phyloP scores from a whole-genome alignment of 2,888 invertebrate species.

The Gymnocheta viridis region DNA sequence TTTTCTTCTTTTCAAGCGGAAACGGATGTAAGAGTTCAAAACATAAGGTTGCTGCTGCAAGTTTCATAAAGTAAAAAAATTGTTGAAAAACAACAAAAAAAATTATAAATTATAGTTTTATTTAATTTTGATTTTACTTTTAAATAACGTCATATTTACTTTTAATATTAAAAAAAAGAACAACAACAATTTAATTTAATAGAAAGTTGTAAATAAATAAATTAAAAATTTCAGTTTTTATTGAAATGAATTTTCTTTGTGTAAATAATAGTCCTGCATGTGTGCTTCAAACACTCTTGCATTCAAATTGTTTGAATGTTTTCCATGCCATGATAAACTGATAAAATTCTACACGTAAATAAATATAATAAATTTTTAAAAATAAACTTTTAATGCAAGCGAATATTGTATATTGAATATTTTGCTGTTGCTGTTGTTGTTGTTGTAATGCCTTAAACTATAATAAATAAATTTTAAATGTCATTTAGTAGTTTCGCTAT shows the following conservation, averaged over 20 bases:
- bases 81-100: not conserved
- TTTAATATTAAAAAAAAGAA: not conserved
- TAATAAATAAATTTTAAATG: slow-evolving; percentile 36
- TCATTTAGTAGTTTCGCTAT: slow-evolving; percentile 8
- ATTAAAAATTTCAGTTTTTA: not conserved
- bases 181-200: not conserved
- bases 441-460: slow-evolving; percentile 34
- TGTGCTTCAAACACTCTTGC: not conserved
- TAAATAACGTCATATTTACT: slow-evolving; percentile 10
- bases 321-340: not conserved
- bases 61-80: not conserved
- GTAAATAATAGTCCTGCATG: not conserved
- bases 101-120: slow-evolving; percentile 6
- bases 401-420: slow-evolving; percentile 10
- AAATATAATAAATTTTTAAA: slow-evolving; percentile 23
- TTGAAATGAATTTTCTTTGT: not conserved
- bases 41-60: slow-evolving; percentile 55
- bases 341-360: slow-evolving; percentile 21
- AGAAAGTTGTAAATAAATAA: slow-evolving; percentile 10
- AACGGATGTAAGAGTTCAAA: slow-evolving; percentile 62
- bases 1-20: slow-evolving; percentile 56
- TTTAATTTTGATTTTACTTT: not conserved
- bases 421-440: not conserved
- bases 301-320: not conserved
- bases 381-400: slow-evolving; percentile 1